phyloP scores from a whole-genome alignment of 2,113 vertebrate genomes.

The Halcyon malimbica region DNA sequence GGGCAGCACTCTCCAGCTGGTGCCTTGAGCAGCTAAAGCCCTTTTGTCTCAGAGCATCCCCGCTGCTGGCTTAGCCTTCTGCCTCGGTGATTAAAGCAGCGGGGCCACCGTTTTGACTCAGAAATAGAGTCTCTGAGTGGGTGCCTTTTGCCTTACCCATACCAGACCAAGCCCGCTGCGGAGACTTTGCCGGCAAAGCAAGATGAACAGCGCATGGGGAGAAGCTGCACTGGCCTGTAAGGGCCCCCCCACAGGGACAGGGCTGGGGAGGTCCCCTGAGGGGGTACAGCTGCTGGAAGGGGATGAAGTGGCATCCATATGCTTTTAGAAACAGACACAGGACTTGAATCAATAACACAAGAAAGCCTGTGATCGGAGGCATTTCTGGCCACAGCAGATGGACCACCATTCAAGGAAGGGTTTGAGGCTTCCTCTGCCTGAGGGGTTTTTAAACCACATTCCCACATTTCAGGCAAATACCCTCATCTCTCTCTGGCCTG shows the following conservation, averaged over 20 bases:
- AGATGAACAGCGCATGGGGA: not conserved
- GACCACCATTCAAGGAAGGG: conserved; percentile 70
- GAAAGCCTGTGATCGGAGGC: conserved; percentile 52
- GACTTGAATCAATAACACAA: conserved; percentile 70
- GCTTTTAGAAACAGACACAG: conserved; percentile 54
- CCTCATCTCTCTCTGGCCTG: conserved; percentile 47
- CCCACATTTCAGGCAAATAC: conserved; percentile 58
- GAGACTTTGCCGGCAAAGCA: not conserved
- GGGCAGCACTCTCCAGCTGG: fast-evolving
- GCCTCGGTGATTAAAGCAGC: not conserved
- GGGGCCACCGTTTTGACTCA: not conserved
- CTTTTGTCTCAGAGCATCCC: not conserved
- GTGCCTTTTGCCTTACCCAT: not conserved
- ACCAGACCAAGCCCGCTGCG: not conserved
- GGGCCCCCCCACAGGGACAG: not conserved
- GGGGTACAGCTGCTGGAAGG: conserved; percentile 18
- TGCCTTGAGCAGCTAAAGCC: fast-evolving
- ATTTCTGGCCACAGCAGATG: conserved; percentile 71
- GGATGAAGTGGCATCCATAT: conserved; percentile 14
- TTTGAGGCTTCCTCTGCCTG: conserved; percentile 72
- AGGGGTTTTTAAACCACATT: conserved; percentile 70
- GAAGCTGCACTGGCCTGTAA: not conserved
- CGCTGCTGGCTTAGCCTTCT: not conserved
- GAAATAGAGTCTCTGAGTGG: not conserved
- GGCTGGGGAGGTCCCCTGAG: not conserved